A percentile compares a stretch with the other conserved stretches of the same genome.
These are phyloP conservation scores for Conopomorpha cramerella DNA, from an alignment of 1,140 invertebrate species.

Conservation along the genomic window DNA sequence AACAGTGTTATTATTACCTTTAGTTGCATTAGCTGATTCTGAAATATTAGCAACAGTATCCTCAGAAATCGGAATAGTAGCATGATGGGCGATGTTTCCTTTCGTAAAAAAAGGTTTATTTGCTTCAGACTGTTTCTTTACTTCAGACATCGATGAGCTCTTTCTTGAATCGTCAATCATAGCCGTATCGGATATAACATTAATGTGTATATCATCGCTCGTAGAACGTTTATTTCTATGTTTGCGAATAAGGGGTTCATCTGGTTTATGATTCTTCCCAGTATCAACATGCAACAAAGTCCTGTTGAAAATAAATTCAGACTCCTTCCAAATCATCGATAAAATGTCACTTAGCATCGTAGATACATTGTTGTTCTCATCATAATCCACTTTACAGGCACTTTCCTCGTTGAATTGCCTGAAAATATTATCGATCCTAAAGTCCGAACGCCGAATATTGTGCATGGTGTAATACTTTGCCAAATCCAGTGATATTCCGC, in stretches of 20 bases:
- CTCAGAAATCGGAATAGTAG: no score
- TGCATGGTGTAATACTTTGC: constrained; percentile 18
- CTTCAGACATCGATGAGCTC: no score
- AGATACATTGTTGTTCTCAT: constrained; percentile 26
- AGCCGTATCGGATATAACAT: neutral
- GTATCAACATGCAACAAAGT: constrained; percentile 4
- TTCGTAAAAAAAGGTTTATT: no score
- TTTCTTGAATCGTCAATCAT: neutral
- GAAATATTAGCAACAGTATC: no score
- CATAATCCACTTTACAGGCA: constrained; percentile 19
- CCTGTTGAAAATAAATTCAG: constrained; percentile 18
- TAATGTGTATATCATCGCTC: neutral
- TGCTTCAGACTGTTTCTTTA: no score
- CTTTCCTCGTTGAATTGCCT: constrained; percentile 33
- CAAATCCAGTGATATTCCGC: constrained; percentile 36
- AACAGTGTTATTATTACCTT: no score
- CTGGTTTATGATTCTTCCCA: constrained; percentile 8
- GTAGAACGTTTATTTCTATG: constrained; percentile 21
- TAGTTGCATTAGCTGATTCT: no score
- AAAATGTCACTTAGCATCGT: constrained; percentile 19
- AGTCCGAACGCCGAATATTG: constrained; percentile 14
- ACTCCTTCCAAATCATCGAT: constrained; percentile 22
- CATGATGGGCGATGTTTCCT: no score
- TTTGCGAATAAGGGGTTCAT: constrained; percentile 9
- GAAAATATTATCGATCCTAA: constrained; percentile 22